Evolutionary conservation across 2,797 vertebrate species (phyloP).

Genomic region (Sebastes umbrosus): DNA sequence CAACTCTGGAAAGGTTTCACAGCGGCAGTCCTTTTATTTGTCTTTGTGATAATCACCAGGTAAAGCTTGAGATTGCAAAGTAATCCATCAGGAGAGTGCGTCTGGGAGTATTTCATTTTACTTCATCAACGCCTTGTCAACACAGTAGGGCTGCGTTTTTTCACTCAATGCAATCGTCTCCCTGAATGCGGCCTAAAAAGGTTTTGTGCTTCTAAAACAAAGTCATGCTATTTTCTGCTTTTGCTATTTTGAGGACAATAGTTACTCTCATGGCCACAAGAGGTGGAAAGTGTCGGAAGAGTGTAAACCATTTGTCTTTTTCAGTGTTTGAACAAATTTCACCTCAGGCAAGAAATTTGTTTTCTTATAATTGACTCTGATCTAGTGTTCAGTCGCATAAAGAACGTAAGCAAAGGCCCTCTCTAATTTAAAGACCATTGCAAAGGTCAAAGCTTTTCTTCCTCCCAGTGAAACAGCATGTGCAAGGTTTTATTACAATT

Average conservation of each 20-base stretch:
- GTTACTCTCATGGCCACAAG: background rate
- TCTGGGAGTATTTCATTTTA: background rate
- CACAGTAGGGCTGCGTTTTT: background rate
- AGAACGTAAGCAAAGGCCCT: background rate
- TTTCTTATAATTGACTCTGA: background rate
- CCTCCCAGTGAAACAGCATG: background rate
- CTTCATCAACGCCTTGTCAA: background rate
- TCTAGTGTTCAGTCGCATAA: background rate
- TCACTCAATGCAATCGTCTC: background rate
- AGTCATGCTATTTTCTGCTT: background rate
- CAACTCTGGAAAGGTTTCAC: background rate
- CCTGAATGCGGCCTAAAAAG: background rate
- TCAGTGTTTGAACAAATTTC: background rate
- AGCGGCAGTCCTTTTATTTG: background rate
- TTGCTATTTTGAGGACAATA: background rate
- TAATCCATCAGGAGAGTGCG: background rate
- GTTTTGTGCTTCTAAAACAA: background rate
- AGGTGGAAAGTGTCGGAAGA: background rate
- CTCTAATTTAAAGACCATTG: background rate
- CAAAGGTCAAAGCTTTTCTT: slow-evolving; percentile 8
- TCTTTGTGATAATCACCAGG: background rate
- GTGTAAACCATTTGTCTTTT: background rate
- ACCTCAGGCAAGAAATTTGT: background rate
- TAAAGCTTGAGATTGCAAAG: background rate
- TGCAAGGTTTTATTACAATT: slow-evolving; percentile 17